Base-by-base conservation (phyloP, 2,113 vertebrate genomes). In the Equus przewalskii region DNA sequence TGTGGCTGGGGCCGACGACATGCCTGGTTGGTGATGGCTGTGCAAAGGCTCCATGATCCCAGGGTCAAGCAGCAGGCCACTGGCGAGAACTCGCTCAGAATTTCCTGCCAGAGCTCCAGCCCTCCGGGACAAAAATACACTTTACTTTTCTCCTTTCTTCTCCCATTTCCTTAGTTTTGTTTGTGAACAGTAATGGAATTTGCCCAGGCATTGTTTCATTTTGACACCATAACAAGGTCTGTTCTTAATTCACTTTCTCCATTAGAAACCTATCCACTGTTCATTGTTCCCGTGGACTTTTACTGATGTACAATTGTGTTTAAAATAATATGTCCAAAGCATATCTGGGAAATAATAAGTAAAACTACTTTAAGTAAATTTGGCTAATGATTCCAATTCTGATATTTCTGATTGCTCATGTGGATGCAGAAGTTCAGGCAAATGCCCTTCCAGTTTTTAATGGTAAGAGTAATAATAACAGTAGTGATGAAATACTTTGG, bases 81-180 rank as follows among this genome's bases (percentile, higher is more conserved):
- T 33, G 18, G 24, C 6, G 10, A 80, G 80, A 94, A 54, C 19
- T 92, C 78, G 46, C 78, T 96, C 14, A 26, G 81, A 95, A 94
- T 82, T 98, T 97, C 83, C 95, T 97, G 65, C 84, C 72, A 69
- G 51, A 94, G 60, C 36, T 46, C 44, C 33, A 93, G 65, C 64
- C 60, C 86, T 89, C 56, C 46, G 83, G 82, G 75, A 91, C 73
- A 88, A 36, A 93, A 87, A 78, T 93, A 67, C 21, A 70, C 46
- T 92, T 89, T 92, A 44, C 87, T 96, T 97, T 91, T 96, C 92
- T 97, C 83, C 86, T 97, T 97, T 97, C 96, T 93, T 94, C 64
- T 87, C 75, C 58, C 78, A 54, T 96, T 90, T 96, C 96, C 95
- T 94, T 69, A 83, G 44, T 72, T 93, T 97, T 96, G 91, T 93